Evolutionary conservation across 2,113 vertebrate species (phyloP).

Genomic region (Oriolus oriolus): DNA sequence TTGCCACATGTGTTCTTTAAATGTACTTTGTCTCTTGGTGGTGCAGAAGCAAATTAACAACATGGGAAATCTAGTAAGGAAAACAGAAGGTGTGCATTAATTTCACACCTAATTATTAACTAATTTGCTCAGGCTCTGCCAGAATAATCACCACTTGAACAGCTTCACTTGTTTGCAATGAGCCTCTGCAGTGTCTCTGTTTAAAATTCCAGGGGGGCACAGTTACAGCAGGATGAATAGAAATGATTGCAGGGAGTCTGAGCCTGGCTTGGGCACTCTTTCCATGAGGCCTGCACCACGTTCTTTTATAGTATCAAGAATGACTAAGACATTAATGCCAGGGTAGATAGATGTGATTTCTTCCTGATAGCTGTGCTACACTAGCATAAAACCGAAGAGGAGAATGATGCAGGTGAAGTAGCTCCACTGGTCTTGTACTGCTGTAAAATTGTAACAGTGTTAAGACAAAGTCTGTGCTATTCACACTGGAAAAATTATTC

Average conservation of each 20-base stretch:
- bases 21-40: background rate
- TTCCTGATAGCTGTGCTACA: background rate
- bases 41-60: slow-evolving; percentile 1
- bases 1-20: background rate
- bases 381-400: background rate
- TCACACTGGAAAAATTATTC: background rate
- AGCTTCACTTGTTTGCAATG: slow-evolving; percentile 1
- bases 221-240: background rate
- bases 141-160: slow-evolving; percentile 26
- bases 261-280: fast-evolving
- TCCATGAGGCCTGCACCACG: background rate
- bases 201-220: slow-evolving; percentile 8
- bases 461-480: background rate
- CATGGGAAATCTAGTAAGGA: background rate
- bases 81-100: slow-evolving; percentile 41
- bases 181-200: background rate
- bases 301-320: background rate
- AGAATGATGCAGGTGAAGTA: background rate
- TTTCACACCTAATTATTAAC: slow-evolving; percentile 55
- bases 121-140: slow-evolving; percentile 13
- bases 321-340: background rate
- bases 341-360: background rate
- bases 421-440: background rate
- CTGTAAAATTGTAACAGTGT: background rate
- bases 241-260: background rate